Conservation (phyloP, 2,113 vertebrate genomes). For the Mirounga angustirostris region DNA sequence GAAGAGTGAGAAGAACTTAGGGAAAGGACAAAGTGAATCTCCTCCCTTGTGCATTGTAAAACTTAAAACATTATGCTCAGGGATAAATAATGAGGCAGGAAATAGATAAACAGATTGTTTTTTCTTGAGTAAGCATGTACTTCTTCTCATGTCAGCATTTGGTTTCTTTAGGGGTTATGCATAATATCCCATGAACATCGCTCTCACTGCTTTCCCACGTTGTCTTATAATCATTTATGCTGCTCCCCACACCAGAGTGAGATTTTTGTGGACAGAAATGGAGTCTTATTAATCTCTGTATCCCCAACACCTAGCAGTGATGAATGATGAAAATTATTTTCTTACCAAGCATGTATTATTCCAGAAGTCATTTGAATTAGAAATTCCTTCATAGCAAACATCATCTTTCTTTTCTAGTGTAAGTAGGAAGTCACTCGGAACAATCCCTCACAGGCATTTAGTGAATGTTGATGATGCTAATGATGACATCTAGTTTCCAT, state of each 20-base stretch:
- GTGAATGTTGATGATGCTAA: constrained; percentile 78
- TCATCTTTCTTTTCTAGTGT: constrained; percentile 52
- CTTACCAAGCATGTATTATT: constrained; percentile 39
- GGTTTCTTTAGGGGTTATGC: constrained; percentile 32
- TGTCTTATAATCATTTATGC: constrained; percentile 35
- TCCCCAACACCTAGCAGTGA: background rate
- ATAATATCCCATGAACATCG: background rate
- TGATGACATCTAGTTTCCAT: constrained; percentile 88
- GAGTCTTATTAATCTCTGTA: constrained; percentile 28
- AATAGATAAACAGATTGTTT: constrained; percentile 29
- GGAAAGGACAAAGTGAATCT: background rate
- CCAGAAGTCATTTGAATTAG: constrained; percentile 68
- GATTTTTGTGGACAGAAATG: background rate
- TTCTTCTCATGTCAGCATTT: background rate
- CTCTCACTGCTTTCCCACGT: background rate
- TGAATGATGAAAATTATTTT: constrained; percentile 44
- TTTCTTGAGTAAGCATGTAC: constrained; percentile 40
- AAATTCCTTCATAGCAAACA: constrained; percentile 60
- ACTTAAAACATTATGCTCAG: constrained; percentile 7
- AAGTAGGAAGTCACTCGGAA: constrained; percentile 68
- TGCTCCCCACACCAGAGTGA: background rate
- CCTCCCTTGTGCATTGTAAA: background rate
- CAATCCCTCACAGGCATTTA: constrained; percentile 71
- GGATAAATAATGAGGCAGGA: constrained; percentile 46
- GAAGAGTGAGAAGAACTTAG: background rate